Base-by-base conservation (phyloP, 2,888 invertebrate species). In the Sphaerophoria rueppellii region DNA sequence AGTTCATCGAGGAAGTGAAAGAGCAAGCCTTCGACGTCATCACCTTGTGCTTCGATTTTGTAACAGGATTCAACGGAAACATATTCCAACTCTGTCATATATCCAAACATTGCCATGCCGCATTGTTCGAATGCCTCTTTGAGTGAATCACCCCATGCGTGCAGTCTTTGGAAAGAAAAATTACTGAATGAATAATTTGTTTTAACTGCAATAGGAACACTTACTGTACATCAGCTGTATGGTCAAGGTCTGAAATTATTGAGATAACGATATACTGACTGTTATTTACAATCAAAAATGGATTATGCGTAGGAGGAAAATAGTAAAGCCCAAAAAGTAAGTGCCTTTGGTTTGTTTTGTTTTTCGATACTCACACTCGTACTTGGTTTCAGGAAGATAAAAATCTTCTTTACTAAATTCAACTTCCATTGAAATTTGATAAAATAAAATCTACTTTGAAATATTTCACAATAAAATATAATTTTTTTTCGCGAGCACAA, bases 191-290 rank as follows among this genome's bases (percentile, higher is more conserved):
- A 78, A 78, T 46, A 58, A 37, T 35, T 4, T 11, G 32, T 6
- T 37, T n/a, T 12, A 35, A 32, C 12, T 24, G 14, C n/a, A 6
- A n/a, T 16, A 50, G 9, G 34, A 32, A 2, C 11, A 12, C 97
- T 96, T 93, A 98, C 97, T 99, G 99, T n/a, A 99, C 97, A 93
- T 99, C 99, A 16, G 99, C 99, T 40, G 99, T 98, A 91, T 99
- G 99, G 90, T 99, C 99, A 91, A 99, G 93, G 94, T 97, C 97
- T 97, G 93, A 79, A 82, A 88, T 43, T 80, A 69, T 24, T 24
- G 24, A 74, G 65, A 70, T 71, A 79, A 67, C 35, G 55, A 57
- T 69, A 63, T 78, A 24, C 54, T 58, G 57, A 75, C 76, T 65
- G 48, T 63, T 67, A 48, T 46, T 54, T 0, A 14, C 6, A 43